Base-by-base conservation (phyloP, 1,140 invertebrate species). In the Brachionus asplanchnoidis region DNA sequence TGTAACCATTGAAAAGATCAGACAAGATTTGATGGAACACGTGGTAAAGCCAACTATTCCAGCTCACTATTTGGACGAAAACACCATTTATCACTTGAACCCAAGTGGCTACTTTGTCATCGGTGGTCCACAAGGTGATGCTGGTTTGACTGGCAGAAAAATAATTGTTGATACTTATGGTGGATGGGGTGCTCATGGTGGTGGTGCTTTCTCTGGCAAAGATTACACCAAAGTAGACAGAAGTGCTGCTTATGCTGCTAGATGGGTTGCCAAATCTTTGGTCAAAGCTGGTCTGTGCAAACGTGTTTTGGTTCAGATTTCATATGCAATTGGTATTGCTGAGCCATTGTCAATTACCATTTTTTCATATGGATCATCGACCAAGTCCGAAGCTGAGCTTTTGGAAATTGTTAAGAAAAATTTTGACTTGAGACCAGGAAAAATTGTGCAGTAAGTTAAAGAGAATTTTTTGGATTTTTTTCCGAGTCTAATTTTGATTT, bases 81-180 rank as follows among this genome's bases (percentile, higher is more conserved):
- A 93, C 87, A 99, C 97, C 50, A 92, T 97, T 86, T 94, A 95
- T 86, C 97, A 99, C 89, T 95, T 99, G 85, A 98, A 99, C 91
- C 97, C 97, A 3, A 98, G 96, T 87, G 97, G 97, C 82, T 91
- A 94, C 28, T 99, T 99, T 88, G 94, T 97, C 84, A 95, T 97
- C 85, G 90, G 96, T 85, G 97, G 97, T 86, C 97, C 97, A 40
- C 88, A 95, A 93, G 95, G 95, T 87, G 96, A 98, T 91, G 95
- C 96, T 84, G 96, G 96, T 86, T 92, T 98, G 78, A 98, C 96
- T 53, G 97, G 97, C 9, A 92, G 97, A 56, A 98, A 98, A 91
- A 98, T 98, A 85, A 98, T 98, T 87, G 96, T 98, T 23, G 97
- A 98, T 89, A 98, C 96, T 14, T 98, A 98, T 88, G 97, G 97